A percentile compares a stretch with the other conserved stretches of the same genome.
These are phyloP conservation scores for Enteromius fasciolatus DNA, from an alignment of 2,797 vertebrate genomes.

Conservation along the genomic window DNA sequence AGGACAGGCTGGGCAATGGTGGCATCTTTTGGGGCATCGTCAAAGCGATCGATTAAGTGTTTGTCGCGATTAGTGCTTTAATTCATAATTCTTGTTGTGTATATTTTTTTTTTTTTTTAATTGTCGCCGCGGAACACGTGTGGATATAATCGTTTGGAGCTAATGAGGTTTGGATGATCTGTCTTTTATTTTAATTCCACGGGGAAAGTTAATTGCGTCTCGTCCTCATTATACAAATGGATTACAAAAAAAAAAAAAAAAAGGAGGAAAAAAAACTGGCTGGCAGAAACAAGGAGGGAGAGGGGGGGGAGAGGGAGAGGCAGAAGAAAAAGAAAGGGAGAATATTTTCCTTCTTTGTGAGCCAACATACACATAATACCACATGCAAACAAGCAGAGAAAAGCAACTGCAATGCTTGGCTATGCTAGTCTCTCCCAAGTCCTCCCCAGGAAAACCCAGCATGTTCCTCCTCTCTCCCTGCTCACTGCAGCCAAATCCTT, in stretches of 20 bases:
- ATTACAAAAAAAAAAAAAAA: slow-evolving; percentile 89
- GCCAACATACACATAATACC: slow-evolving; percentile 82
- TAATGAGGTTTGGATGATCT: slow-evolving; percentile 98
- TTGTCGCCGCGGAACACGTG: slow-evolving; percentile 81
- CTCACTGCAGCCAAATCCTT: slow-evolving; percentile 74
- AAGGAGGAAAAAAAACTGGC: slow-evolving; percentile 69
- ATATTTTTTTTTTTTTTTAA: slow-evolving; percentile 69
- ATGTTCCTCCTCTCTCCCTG: slow-evolving; percentile 73
- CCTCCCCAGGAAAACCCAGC: slow-evolving; percentile 76
- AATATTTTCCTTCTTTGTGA: slow-evolving; percentile 82
- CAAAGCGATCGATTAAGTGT: slow-evolving; percentile 63
- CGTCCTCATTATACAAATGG: slow-evolving; percentile 94
- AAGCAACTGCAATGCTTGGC: slow-evolving; percentile 74
- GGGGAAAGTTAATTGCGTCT: slow-evolving; percentile 89
- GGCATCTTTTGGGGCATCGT: slow-evolving; percentile 89
- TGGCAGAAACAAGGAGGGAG: slow-evolving; percentile 70
- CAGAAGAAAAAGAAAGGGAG: slow-evolving; percentile 74
- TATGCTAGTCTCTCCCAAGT: slow-evolving; percentile 77
- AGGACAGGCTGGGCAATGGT: slow-evolving; percentile 85
- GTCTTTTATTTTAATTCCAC: slow-evolving; percentile 83
- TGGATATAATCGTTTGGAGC: slow-evolving; percentile 88
- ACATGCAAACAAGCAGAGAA: slow-evolving; percentile 84
- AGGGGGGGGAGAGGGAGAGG: slow-evolving; percentile 67
- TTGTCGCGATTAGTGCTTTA: slow-evolving; percentile 73
- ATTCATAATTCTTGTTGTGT: slow-evolving; percentile 70